Evolutionary conservation across 2,113 vertebrate genomes (phyloP).

Genomic region (Nycticebus coucang): DNA sequence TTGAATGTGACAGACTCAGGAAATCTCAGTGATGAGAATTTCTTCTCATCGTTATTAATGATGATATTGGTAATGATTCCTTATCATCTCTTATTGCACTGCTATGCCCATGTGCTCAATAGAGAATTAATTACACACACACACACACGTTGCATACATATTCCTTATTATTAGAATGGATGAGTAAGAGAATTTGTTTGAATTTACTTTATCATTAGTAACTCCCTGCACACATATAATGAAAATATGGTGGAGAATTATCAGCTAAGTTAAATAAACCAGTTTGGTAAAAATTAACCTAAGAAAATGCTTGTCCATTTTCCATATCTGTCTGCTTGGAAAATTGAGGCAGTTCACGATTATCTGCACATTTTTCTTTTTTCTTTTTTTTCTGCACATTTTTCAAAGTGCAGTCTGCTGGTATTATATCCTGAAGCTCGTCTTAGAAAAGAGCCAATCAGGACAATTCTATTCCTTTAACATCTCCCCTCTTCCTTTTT

Average conservation of each 20-base stretch:
- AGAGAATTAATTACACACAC: not conserved
- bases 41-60: slow-evolving; percentile 24
- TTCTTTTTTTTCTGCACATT: not conserved
- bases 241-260: not conserved
- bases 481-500: not conserved
- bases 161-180: slow-evolving; percentile 1
- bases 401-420: not conserved
- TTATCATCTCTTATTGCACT: slow-evolving; percentile 15
- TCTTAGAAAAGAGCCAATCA: not conserved
- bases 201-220: slow-evolving; percentile 42
- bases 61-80: slow-evolving; percentile 17
- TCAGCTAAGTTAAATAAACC: not conserved
- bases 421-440: not conserved
- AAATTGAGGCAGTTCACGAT: not conserved
- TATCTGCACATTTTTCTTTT: not conserved
- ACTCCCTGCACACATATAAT: not conserved
- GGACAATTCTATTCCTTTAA: not conserved
- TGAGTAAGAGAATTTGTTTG: not conserved
- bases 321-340: not conserved
- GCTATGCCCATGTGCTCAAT: not conserved
- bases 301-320: not conserved
- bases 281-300: not conserved
- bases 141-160: not conserved
- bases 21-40: slow-evolving; percentile 23
- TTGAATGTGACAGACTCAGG: not conserved